A percentile compares a stretch with the other conserved stretches of the same genome.
Conservation (phyloP, 2,113 vertebrate species). For the Clarias macrocephalus region DNA sequence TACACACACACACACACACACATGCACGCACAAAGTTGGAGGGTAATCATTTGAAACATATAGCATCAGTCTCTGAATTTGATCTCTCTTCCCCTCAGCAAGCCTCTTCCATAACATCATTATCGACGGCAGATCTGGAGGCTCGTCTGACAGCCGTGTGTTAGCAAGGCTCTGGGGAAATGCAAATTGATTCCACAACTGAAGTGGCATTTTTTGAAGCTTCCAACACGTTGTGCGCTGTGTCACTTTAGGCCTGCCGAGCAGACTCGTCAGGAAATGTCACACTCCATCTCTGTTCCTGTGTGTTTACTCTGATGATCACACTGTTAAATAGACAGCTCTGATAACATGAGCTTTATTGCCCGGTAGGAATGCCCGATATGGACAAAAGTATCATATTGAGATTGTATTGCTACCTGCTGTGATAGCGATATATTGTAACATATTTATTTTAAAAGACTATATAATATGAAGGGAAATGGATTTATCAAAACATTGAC, state of each 20-base stretch:
- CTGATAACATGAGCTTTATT: conserved; percentile 66
- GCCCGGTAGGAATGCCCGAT: conserved; percentile 31
- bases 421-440: conserved; percentile 5
- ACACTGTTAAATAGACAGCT: conserved; percentile 63
- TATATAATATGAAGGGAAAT: neutral
- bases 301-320: conserved; percentile 72
- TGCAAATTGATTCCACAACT: conserved; percentile 83
- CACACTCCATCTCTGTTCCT: conserved; percentile 67
- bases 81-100: conserved; percentile 66
- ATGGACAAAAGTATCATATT: neutral
- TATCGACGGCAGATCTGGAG: conserved; percentile 74
- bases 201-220: conserved; percentile 77
- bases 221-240: conserved; percentile 70
- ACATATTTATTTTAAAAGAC: neutral
- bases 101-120: conserved; percentile 71
- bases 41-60: conserved; percentile 75
- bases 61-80: conserved; percentile 75
- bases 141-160: conserved; percentile 75
- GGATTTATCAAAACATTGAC: neutral
- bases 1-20: conserved; percentile 19
- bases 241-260: conserved; percentile 74
- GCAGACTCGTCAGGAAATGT: conserved; percentile 79
- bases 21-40: conserved; percentile 62
- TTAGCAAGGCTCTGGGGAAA: conserved; percentile 75
- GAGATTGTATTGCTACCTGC: neutral